Evolutionary conservation across 2,888 invertebrate genomes (phyloP).

Genomic region (Heteromurus nitidus): DNA sequence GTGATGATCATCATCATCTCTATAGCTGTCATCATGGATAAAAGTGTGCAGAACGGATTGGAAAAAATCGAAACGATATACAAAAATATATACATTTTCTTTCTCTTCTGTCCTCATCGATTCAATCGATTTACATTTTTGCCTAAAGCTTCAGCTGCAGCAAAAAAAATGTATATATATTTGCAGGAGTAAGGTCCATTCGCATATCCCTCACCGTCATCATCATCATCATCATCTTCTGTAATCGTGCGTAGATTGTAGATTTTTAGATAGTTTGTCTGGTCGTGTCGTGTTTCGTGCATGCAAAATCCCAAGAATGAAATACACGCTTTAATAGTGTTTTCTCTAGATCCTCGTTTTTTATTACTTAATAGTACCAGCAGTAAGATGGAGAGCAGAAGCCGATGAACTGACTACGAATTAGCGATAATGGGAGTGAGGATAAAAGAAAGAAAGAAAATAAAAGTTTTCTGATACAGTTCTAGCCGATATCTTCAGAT

Average conservation of each 20-base stretch:
- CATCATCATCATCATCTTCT: conserved; percentile 4
- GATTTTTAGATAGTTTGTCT: background rate
- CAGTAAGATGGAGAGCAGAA: background rate
- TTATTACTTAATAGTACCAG: no score
- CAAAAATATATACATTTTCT: background rate
- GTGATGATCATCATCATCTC: background rate
- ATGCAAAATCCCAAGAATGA: no score
- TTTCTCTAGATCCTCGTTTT: no score
- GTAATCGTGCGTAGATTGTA: conserved; percentile 26
- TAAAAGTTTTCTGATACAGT: background rate
- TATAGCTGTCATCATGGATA: background rate
- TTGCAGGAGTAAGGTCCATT: background rate
- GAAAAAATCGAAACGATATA: background rate
- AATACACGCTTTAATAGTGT: no score
- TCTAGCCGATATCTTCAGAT: conserved; percentile 2
- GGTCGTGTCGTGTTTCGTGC: background rate
- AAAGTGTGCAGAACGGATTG: conserved; percentile 14
- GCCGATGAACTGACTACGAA: conserved; percentile 12
- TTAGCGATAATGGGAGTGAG: conserved; percentile 3
- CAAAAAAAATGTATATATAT: no score
- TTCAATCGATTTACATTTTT: conserved; percentile 27
- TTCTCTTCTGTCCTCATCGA: background rate
- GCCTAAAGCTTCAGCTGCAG: background rate
- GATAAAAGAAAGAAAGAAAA: no score
- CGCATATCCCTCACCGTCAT: background rate